Base-by-base conservation (phyloP, 2,797 vertebrate genomes). In the Picus viridis region DNA sequence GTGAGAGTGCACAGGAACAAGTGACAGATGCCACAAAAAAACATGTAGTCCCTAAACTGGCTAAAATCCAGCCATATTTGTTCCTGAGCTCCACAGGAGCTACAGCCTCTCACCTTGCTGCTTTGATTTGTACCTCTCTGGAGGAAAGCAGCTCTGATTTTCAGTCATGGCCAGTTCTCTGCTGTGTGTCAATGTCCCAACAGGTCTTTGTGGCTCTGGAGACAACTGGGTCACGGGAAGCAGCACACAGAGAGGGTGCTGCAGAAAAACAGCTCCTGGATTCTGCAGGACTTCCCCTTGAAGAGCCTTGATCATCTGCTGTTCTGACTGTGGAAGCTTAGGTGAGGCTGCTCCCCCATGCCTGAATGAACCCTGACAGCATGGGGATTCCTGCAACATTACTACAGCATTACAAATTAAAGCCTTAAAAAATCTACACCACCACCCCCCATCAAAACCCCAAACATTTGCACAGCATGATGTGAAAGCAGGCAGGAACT, bases 191-290 rank as follows among this genome's bases (percentile, higher is more conserved):
- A 20, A 41, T 7, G 12, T 23, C 62, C 67, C 79, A 49, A 2
- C 36, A 78, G 54, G 20, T 34, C 70, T 5, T 4, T 8, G 14
- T 10, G 15, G 26, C 75, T 70, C 62, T 63, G 83, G 26, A 77
- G 27, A 26, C 12, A 27, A 5, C 53, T 1, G 6, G 23, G 6
- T 30, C 6, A 2, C 51, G 36, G 47, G 6, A 39, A 32, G 32
- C 1, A 47, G 53, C 0, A 0, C 3, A 9, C 26, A 26, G 54
- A 47, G 4, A 19, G 16, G n/a, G 49, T 32, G 24, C 54, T 83
- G 73, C 36, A 39, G 32, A 39, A 30, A 30, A n/a, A 49, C 14
- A 53, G n/a, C 57, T 63, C 19, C 18, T 16, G 26, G 62, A 41
- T 41, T 51, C 62, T n/a, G 30, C 16, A 58, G 23, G 43, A 18